Evolutionary conservation across 1,140 invertebrate genomes (phyloP).

Genomic region (Pseudomyrmex pallidus): DNA sequence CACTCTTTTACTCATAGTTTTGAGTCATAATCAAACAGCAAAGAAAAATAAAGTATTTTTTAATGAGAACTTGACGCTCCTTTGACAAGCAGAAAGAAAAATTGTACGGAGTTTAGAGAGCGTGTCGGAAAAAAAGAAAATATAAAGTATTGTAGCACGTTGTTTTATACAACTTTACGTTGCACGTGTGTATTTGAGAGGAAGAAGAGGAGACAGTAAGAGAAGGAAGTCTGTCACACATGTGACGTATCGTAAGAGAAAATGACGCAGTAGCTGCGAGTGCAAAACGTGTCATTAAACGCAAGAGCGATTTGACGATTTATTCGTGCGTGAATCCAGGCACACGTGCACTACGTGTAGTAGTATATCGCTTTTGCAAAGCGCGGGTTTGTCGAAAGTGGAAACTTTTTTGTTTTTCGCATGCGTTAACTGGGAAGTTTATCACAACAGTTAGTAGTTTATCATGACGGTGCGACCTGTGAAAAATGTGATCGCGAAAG

Average conservation of each 20-base stretch:
- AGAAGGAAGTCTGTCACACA: background rate
- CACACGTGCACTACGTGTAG: conserved; percentile 21
- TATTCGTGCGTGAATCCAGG: conserved; percentile 58
- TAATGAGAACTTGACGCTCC: background rate
- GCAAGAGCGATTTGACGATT: conserved; percentile 41
- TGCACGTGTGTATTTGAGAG: no score
- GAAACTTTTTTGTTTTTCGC: conserved; percentile 49
- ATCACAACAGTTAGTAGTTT: background rate
- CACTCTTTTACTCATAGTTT: conserved; percentile 1
- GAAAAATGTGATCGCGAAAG: conserved; percentile 31
- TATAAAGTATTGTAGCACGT: background rate
- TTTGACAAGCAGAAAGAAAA: no score
- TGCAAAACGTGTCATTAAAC: conserved; percentile 42
- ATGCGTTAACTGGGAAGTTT: conserved; percentile 20
- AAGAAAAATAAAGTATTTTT: background rate
- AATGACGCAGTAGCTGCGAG: conserved; percentile 19
- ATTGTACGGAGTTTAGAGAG: background rate
- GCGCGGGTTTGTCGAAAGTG: conserved; percentile 42
- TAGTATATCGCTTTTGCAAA: background rate
- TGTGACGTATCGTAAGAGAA: conserved; percentile 30
- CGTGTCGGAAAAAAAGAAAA: background rate
- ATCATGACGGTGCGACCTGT: background rate
- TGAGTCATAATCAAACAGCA: conserved; percentile 1
- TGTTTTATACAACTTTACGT: background rate
- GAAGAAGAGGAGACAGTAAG: background rate